These are phyloP conservation scores for Myotis lucifugus DNA, from an alignment of 2,113 vertebrate genomes.

Conservation along the genomic window DNA sequence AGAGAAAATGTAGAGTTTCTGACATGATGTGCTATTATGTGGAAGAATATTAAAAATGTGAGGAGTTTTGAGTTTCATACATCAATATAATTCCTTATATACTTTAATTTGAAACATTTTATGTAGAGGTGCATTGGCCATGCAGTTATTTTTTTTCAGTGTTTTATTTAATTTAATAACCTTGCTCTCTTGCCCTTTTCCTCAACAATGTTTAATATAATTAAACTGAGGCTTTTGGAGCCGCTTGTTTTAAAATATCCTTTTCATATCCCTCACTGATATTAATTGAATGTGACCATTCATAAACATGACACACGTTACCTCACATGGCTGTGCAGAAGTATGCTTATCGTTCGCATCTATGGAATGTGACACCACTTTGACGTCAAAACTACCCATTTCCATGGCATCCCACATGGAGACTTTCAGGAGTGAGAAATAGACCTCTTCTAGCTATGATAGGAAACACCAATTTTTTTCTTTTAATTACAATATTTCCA, in stretches of 20 bases:
- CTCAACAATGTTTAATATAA: background rate
- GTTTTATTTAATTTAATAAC: background rate
- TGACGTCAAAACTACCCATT: background rate
- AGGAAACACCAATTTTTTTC: background rate
- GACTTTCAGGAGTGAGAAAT: background rate
- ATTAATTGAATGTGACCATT: background rate
- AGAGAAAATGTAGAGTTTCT: background rate
- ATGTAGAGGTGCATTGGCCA: background rate
- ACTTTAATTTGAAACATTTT: background rate
- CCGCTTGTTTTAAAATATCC: background rate
- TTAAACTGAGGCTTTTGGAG: background rate
- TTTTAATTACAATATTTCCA: conserved; percentile 10
- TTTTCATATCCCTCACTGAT: background rate
- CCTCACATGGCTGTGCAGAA: background rate
- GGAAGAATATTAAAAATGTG: background rate
- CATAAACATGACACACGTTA: background rate
- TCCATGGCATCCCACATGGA: background rate
- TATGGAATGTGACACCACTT: background rate
- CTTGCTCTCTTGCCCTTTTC: background rate
- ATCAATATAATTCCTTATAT: background rate
- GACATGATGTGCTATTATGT: background rate
- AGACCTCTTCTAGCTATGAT: background rate
- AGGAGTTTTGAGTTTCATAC: background rate
- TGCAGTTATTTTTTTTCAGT: background rate
- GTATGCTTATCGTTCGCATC: background rate